Percentiles rank a stretch among this genome's conserved stretches.
phyloP scores from a whole-genome alignment of 1,140 invertebrate genomes.

The Danaus melanippus region DNA sequence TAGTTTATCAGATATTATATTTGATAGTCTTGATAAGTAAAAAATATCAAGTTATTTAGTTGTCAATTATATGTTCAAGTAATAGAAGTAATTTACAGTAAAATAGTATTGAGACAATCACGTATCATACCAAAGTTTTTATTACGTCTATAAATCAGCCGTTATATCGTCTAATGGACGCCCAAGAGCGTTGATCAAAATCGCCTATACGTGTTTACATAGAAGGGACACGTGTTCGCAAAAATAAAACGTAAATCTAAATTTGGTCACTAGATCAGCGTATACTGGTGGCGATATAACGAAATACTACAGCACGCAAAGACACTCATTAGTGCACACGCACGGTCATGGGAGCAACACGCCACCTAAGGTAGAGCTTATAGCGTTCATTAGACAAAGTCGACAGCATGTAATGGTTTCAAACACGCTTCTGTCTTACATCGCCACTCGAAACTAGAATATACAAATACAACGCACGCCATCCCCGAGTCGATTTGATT shows the following conservation, averaged over 20 bases:
- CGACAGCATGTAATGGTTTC: conserved; percentile 43
- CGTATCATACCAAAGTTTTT: conserved; percentile 30
- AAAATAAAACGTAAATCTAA: conserved; percentile 40
- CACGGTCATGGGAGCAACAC: conserved; percentile 38
- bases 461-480: conserved; percentile 13
- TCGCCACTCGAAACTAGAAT: conserved; percentile 15
- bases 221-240: conserved; percentile 26
- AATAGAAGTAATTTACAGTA: conserved; percentile 14
- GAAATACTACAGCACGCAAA: conserved; percentile 61
- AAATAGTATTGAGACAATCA: conserved; percentile 18
- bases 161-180: conserved; percentile 30
- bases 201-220: conserved; percentile 19
- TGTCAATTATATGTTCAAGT: no score
- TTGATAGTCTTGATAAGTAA: no score
- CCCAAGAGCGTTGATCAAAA: conserved; percentile 21
- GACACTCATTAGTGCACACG: conserved; percentile 62
- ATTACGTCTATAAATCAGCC: conserved; percentile 29
- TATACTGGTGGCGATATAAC: conserved; percentile 50
- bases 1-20: no score
- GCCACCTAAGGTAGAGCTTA: conserved; percentile 38
- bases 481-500: conserved; percentile 12
- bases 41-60: no score
- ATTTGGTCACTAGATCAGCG: conserved; percentile 30
- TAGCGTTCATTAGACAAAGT: conserved; percentile 47
- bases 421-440: conserved; percentile 29